A percentile compares a stretch with the other conserved stretches of the same genome.
These are phyloP conservation scores for Lophotriccus pileatus DNA, from an alignment of 2,797 vertebrate species.

Conservation along the genomic window DNA sequence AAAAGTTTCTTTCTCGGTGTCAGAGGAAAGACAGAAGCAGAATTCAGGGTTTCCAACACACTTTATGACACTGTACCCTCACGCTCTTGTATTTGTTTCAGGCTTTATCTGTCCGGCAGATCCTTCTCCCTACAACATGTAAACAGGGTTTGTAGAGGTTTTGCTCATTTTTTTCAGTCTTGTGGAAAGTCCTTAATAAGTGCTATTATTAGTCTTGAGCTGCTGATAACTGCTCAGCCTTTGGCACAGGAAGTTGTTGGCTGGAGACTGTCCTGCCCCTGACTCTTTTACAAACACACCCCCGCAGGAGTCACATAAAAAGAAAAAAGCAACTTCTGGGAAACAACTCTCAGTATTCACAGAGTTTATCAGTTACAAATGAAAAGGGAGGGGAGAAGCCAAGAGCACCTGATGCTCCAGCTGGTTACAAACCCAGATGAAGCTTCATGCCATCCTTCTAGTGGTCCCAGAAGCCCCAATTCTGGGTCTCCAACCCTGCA, in stretches of 20 bases:
- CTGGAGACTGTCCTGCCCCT: neutral
- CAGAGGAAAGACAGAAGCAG: neutral
- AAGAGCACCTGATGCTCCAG: neutral
- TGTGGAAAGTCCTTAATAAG: neutral
- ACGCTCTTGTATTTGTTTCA: neutral
- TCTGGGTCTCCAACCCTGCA: neutral
- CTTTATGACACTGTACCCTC: neutral
- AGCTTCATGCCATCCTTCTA: neutral
- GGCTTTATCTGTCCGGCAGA: neutral
- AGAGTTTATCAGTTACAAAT: neutral
- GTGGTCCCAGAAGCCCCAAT: neutral
- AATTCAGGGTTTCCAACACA: neutral
- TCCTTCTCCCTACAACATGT: neutral
- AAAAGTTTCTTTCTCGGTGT: neutral
- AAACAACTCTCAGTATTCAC: neutral
- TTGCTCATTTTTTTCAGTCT: neutral
- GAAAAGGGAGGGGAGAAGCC: neutral
- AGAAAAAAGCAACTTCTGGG: neutral
- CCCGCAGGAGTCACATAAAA: neutral
- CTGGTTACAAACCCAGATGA: neutral
- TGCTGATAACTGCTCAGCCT: neutral
- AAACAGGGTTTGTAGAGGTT: neutral
- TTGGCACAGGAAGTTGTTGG: neutral
- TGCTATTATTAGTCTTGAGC: neutral
- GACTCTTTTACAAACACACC: neutral